These are phyloP conservation scores for Hirundichthys speculiger DNA, from an alignment of 2,113 vertebrate species.

Conservation along the genomic window DNA sequence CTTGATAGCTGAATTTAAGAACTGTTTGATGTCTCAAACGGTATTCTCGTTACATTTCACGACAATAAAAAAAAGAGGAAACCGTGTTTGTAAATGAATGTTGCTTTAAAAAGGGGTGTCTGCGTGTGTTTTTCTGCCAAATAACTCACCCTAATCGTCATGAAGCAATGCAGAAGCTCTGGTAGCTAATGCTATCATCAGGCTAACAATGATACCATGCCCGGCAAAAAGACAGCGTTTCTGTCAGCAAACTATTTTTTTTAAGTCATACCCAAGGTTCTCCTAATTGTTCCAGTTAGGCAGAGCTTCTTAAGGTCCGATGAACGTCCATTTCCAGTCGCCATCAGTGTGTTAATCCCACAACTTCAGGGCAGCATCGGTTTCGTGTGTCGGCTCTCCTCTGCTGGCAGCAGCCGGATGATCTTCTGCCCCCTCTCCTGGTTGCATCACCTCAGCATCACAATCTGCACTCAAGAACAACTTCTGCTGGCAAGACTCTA, in stretches of 20 bases:
- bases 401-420: slow-evolving; percentile 56
- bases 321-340: slow-evolving; percentile 18
- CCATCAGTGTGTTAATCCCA: slow-evolving; percentile 4
- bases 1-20: slow-evolving; percentile 39
- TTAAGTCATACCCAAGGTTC: slow-evolving; percentile 49
- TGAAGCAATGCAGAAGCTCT: slow-evolving; percentile 5
- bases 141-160: slow-evolving; percentile 19
- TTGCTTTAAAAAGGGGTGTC: no score
- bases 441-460: slow-evolving; percentile 74
- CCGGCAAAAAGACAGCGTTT: slow-evolving; percentile 45
- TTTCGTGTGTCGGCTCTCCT: slow-evolving; percentile 42
- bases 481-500: no score
- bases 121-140: background rate
- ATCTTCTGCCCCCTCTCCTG: slow-evolving; percentile 61
- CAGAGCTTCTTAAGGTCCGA: background rate
- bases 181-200: slow-evolving; percentile 55
- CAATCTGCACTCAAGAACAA: background rate
- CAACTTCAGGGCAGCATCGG: slow-evolving; percentile 51
- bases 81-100: fast-evolving
- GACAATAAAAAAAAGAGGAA: background rate
- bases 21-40: slow-evolving; percentile 18
- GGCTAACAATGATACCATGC: slow-evolving; percentile 64
- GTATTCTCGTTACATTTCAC: background rate
- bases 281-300: slow-evolving; percentile 11
- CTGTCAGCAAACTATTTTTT: background rate